These are phyloP conservation scores for Catharus ustulatus DNA, from an alignment of 2,797 vertebrate species.

Conservation along the genomic window DNA sequence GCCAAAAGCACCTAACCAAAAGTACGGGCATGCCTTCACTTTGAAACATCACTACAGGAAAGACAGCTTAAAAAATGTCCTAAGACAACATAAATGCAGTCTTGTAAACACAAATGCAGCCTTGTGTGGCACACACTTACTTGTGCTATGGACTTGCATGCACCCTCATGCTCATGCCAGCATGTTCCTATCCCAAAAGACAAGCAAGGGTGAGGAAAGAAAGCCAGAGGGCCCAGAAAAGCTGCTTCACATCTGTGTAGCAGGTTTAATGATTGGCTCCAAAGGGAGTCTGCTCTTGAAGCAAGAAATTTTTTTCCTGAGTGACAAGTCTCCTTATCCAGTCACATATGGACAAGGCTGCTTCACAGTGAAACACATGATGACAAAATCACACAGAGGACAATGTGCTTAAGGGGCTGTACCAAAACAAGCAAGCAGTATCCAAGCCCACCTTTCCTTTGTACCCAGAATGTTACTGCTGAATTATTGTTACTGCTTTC, in stretches of 20 bases:
- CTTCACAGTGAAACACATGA: not conserved
- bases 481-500: not conserved
- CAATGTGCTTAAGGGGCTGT: not conserved
- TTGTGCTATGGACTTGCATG: not conserved
- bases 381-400: not conserved
- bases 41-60: not conserved
- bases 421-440: not conserved
- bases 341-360: not conserved
- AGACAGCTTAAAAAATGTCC: not conserved
- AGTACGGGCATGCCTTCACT: not conserved
- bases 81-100: not conserved
- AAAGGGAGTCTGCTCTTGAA: not conserved
- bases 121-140: not conserved
- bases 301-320: not conserved
- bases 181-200: not conserved
- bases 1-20: not conserved
- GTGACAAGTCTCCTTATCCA: not conserved
- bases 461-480: not conserved
- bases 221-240: not conserved
- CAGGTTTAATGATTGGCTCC: not conserved
- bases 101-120: not conserved
- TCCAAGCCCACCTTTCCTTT: not conserved
- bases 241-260: conserved; percentile 9
- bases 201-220: not conserved
- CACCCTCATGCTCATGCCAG: not conserved